phyloP scores from a whole-genome alignment of 2,113 vertebrate genomes.

The Xyrauchen texanus region DNA sequence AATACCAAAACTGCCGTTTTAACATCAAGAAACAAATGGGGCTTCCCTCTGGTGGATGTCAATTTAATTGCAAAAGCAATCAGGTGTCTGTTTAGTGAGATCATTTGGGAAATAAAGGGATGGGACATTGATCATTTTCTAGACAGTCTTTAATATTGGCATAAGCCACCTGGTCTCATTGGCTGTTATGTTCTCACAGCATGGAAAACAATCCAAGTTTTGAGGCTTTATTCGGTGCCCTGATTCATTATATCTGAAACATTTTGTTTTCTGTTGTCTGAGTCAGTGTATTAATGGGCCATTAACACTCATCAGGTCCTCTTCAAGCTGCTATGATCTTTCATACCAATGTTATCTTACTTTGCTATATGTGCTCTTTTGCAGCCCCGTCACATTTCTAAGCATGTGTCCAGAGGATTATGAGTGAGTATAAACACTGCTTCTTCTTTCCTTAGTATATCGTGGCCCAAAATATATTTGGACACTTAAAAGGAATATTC shows the following conservation, averaged over 20 bases:
- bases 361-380: constrained; percentile 49
- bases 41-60: constrained; percentile 22
- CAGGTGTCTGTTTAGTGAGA: constrained; percentile 40
- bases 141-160: constrained; percentile 14
- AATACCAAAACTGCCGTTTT: neutral
- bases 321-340: too few relatives aligned
- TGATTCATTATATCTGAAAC: neutral
- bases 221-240: neutral
- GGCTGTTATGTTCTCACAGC: neutral
- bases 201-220: neutral
- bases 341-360: neutral
- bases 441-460: neutral
- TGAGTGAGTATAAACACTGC: constrained; percentile 74
- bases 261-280: neutral
- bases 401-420: constrained; percentile 86
- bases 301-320: neutral
- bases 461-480: too few relatives aligned
- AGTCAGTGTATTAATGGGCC: neutral
- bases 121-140: constrained; percentile 35
- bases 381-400: constrained; percentile 84
- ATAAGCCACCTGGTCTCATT: constrained; percentile 36
- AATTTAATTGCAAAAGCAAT: constrained; percentile 42
- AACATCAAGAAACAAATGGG: constrained; percentile 19
- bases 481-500: too few relatives aligned
- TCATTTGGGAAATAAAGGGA: constrained; percentile 34